Conservation (phyloP, 2,113 vertebrate genomes). For the Phasianus colchicus region DNA sequence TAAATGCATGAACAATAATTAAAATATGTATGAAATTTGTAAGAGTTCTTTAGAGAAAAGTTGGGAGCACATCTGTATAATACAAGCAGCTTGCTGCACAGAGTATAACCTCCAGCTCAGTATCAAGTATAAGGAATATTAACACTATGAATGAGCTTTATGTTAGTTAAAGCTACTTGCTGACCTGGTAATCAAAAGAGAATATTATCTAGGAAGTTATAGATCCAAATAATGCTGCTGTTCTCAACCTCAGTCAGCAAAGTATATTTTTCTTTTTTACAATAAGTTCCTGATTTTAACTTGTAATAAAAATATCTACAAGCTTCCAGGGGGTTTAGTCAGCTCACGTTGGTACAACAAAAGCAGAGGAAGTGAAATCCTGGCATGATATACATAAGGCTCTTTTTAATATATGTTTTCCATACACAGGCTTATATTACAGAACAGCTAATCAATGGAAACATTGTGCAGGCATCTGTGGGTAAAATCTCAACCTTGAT, state of each 20-base stretch:
- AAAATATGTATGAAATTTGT: not conserved
- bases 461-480: conserved; percentile 52
- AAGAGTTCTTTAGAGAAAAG: not conserved
- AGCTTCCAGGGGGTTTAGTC: not conserved
- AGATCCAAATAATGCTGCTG: not conserved
- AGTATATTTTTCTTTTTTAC: not conserved
- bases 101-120: not conserved
- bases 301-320: conserved; percentile 16
- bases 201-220: not conserved
- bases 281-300: not conserved
- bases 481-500: conserved; percentile 46
- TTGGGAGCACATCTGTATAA: not conserved
- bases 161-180: not conserved
- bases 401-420: conserved; percentile 25
- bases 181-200: not conserved
- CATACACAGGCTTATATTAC: conserved; percentile 33
- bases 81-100: not conserved
- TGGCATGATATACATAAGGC: not conserved
- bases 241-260: not conserved
- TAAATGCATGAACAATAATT: rapidly evolving
- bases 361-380: conserved; percentile 37
- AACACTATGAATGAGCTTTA: not conserved
- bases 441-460: conserved; percentile 51
- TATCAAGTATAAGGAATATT: not conserved
- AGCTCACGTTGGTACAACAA: conserved; percentile 14